These are phyloP conservation scores for Diadumene lineata DNA, from an alignment of 92 coral and sea anemone species.

Conservation along the genomic window DNA sequence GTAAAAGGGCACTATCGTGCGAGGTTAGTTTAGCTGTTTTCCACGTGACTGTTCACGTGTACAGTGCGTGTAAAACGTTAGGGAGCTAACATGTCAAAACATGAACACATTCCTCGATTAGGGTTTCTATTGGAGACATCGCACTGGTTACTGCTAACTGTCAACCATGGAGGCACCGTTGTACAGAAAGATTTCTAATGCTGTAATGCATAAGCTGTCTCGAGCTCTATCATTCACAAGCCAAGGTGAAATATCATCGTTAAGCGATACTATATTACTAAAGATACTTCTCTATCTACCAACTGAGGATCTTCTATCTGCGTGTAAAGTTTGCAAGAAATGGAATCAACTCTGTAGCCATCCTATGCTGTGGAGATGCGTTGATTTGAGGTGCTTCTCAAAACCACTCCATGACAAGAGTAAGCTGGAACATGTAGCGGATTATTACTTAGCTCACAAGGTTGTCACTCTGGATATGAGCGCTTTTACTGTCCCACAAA, in stretches of 20 bases:
- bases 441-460: constrained; percentile 35
- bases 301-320: constrained; percentile 44
- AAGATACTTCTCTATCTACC: constrained; percentile 55
- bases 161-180: constrained; percentile 8
- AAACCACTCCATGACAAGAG: constrained; percentile 25
- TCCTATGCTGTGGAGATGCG: constrained; percentile 54
- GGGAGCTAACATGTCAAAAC: not conserved
- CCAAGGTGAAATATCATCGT: constrained; percentile 8
- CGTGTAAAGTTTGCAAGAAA: constrained; percentile 55
- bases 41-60: not conserved
- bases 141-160: not conserved
- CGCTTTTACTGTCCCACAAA: constrained; percentile 54
- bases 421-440: constrained; percentile 25
- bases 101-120: not conserved
- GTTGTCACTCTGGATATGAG: constrained; percentile 55
- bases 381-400: constrained; percentile 54
- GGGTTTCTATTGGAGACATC: not conserved
- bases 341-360: constrained; percentile 64
- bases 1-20: not conserved
- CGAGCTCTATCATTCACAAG: constrained; percentile 27
- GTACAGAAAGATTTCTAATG: constrained; percentile 31
- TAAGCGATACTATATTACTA: constrained; percentile 53
- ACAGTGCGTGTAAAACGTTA: not conserved
- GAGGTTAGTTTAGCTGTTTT: not conserved
- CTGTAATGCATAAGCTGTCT: constrained; percentile 8